A percentile compares a stretch with the other conserved stretches of the same genome.
Evolutionary conservation across 64 coral and sea anemone genomes (phyloP).

Genomic region (Anthopleura sola): DNA sequence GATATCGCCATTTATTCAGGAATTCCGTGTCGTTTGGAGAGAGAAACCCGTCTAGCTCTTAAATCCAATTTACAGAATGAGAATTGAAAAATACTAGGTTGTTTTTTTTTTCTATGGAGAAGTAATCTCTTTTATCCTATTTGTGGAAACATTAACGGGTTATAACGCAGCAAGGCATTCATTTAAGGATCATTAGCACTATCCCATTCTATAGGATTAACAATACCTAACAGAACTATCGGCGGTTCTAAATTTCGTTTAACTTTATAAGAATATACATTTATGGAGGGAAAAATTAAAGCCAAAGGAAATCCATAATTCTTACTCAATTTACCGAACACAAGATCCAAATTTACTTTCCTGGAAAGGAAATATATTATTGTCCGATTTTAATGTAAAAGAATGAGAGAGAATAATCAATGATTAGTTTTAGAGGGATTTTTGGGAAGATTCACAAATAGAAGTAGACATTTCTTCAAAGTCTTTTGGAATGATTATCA

Average conservation of each 20-base stretch:
- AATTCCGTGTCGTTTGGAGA: too few relatives aligned
- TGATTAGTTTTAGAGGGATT: neutral
- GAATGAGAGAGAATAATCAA: neutral
- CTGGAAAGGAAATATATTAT: neutral
- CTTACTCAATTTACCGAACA: neutral
- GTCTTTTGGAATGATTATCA: neutral
- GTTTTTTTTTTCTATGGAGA: neutral
- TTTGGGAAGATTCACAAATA: neutral
- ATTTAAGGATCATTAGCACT: neutral
- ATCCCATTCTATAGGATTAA: neutral
- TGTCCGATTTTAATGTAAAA: neutral
- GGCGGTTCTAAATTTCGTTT: neutral
- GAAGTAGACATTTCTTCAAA: neutral
- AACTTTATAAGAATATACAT: neutral
- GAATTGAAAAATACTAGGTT: neutral
- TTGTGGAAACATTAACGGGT: slow-evolving; percentile 2
- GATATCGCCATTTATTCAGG: neutral
- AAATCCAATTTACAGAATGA: too few relatives aligned
- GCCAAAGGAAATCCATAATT: neutral
- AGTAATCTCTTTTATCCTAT: slow-evolving; percentile 3
- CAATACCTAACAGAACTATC: neutral
- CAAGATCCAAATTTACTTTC: neutral
- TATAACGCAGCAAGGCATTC: neutral
- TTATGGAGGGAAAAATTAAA: neutral
- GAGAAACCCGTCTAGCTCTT: too few relatives aligned